Evolutionary conservation across 2,113 vertebrate species (phyloP).

Genomic region (Mesocricetus auratus): DNA sequence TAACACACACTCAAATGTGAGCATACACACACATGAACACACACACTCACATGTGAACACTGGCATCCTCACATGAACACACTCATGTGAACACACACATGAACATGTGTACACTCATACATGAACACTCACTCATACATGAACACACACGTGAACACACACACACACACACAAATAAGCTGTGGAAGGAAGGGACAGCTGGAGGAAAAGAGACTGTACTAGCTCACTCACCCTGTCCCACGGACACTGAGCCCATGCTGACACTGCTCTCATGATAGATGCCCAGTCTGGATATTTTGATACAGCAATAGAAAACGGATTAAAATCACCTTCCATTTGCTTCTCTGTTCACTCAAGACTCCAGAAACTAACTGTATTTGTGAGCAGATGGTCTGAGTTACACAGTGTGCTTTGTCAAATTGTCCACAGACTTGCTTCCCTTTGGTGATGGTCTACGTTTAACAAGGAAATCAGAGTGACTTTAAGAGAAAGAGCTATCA

Average conservation of each 20-base stretch:
- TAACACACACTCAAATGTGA: neutral
- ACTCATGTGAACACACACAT: neutral
- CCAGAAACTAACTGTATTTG: neutral
- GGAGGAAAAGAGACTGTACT: neutral
- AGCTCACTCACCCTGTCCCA: neutral
- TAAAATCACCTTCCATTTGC: neutral
- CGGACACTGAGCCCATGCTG: neutral
- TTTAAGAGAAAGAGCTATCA: conserved; percentile 27
- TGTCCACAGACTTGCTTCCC: neutral
- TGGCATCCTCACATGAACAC: neutral
- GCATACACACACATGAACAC: neutral
- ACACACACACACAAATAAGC: neutral
- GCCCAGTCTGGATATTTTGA: neutral
- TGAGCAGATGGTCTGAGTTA: neutral
- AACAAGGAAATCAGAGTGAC: neutral
- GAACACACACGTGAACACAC: neutral
- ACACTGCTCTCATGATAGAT: neutral
- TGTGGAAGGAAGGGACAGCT: neutral
- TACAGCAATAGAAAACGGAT: neutral
- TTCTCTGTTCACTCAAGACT: neutral
- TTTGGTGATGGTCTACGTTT: neutral
- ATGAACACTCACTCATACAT: too few species aligned
- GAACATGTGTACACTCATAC: neutral
- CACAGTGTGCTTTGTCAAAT: neutral
- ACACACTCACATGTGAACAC: neutral